A percentile compares a stretch with the other conserved stretches of the same genome.
phyloP scores from a whole-genome alignment of 35 echinoderm and acorn worm genomes.

The Anneissia japonica region DNA sequence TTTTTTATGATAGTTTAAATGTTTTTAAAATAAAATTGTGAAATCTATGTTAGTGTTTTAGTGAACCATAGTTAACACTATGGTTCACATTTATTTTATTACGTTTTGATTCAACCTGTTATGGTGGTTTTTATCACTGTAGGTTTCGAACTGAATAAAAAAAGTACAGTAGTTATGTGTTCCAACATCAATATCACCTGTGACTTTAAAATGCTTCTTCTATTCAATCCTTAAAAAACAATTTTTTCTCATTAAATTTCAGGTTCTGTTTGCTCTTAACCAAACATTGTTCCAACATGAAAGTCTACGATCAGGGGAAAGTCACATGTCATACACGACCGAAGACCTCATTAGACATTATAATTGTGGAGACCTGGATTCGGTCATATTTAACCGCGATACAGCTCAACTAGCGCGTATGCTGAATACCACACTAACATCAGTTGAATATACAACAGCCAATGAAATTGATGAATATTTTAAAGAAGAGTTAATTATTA shows the following conservation, averaged over 20 bases:
- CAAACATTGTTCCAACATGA: slow-evolving; percentile 96
- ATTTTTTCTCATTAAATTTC: slow-evolving; percentile 4
- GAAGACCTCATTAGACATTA: slow-evolving; percentile 99
- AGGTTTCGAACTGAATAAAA: too few species aligned
- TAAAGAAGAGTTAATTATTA: slow-evolving; percentile 74
- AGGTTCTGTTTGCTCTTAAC: slow-evolving; percentile 95
- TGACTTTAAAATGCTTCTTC: too few species aligned
- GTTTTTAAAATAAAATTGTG: too few species aligned
- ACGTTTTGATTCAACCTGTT: too few species aligned
- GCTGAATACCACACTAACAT: slow-evolving; percentile 58
- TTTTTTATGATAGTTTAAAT: too few species aligned
- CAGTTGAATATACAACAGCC: slow-evolving; percentile 51
- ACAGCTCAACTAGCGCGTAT: slow-evolving; percentile 76
- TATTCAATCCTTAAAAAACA: too few species aligned
- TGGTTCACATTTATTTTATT: too few species aligned
- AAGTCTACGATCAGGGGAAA: slow-evolving; percentile 46
- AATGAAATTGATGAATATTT: slow-evolving; percentile 92
- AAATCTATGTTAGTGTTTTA: too few species aligned
- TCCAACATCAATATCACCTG: not conserved
- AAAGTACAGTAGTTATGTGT: too few species aligned
- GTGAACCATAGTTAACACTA: too few species aligned
- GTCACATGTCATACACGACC: slow-evolving; percentile 45
- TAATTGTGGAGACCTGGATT: slow-evolving; percentile 92
- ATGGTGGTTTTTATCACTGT: too few species aligned
- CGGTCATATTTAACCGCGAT: slow-evolving; percentile 81